phyloP scores from a whole-genome alignment of 1,140 invertebrate species.

The Lepidotrigona ventralis region DNA sequence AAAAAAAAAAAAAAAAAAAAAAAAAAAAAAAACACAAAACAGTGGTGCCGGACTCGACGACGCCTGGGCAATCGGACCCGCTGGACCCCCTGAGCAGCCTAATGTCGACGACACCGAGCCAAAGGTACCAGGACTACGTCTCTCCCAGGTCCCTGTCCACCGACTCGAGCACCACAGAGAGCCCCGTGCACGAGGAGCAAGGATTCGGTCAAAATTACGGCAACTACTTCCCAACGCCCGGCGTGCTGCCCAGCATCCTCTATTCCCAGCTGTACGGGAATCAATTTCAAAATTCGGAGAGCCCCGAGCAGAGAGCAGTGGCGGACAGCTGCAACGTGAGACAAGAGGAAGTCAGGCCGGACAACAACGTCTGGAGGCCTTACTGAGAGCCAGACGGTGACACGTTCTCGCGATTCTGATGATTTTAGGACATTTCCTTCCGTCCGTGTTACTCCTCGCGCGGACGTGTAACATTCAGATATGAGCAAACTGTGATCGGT shows the following conservation, averaged over 20 bases:
- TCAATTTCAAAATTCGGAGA: constrained; percentile 86
- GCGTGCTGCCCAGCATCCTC: constrained; percentile 87
- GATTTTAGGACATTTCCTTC: constrained; percentile 5
- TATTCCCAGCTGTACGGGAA: constrained; percentile 92
- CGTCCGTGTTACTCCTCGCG: too few relatives aligned
- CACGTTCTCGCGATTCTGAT: constrained; percentile 15
- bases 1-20: too few relatives aligned
- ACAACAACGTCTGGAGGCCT: constrained; percentile 79
- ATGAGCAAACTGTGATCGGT: constrained; percentile 5
- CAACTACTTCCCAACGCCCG: constrained; percentile 85
- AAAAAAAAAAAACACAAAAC: background rate
- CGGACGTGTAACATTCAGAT: background rate
- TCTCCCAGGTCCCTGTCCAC: constrained; percentile 87
- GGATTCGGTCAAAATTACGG: constrained; percentile 83
- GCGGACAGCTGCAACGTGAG: constrained; percentile 76
- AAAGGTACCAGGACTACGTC: constrained; percentile 79
- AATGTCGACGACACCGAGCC: constrained; percentile 76
- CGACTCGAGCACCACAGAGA: constrained; percentile 90
- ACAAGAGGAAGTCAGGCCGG: constrained; percentile 79
- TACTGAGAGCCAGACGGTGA: constrained; percentile 66
- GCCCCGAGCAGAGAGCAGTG: constrained; percentile 73
- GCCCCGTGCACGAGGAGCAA: constrained; percentile 88
- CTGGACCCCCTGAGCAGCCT: constrained; percentile 88
- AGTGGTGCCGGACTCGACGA: constrained; percentile 88
- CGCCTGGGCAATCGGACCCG: constrained; percentile 82